Conservation (phyloP, 2,888 invertebrate species). For the Cremastinae sp. region DNA sequence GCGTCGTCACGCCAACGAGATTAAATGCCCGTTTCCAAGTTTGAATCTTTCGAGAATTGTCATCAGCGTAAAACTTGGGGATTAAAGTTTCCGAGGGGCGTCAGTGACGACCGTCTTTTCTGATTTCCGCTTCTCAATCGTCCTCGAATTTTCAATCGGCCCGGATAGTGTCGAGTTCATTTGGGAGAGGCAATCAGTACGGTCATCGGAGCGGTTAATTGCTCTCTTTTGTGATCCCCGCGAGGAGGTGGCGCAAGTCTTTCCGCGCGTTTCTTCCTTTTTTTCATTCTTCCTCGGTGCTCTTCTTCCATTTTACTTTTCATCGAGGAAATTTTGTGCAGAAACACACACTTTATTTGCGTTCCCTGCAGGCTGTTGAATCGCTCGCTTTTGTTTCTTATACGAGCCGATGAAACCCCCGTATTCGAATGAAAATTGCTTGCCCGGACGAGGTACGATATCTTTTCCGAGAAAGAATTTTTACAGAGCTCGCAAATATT, state of each 20-base stretch:
- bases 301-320: background rate
- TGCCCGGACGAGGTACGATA: no score
- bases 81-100: background rate
- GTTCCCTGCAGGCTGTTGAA: no score
- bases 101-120: background rate
- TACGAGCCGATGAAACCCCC: no score
- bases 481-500: no score
- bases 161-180: background rate
- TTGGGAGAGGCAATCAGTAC: constrained; percentile 7
- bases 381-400: no score
- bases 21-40: background rate
- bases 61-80: constrained; percentile 2
- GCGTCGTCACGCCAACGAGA: background rate
- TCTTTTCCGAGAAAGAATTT: no score
- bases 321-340: constrained; percentile 8
- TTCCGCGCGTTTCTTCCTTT: constrained; percentile 3
- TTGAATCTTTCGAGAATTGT: background rate
- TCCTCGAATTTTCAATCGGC: constrained; percentile 16
- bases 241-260: background rate
- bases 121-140: background rate
- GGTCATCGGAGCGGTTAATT: constrained; percentile 38
- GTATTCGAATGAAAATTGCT: no score
- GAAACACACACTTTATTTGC: no score
- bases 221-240: constrained; percentile 24
- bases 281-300: background rate